Evolutionary conservation across 2,797 vertebrate species (phyloP), one percentile per base, ranked within the genome.

Genomic region (Dryobates pubescens): DNA sequence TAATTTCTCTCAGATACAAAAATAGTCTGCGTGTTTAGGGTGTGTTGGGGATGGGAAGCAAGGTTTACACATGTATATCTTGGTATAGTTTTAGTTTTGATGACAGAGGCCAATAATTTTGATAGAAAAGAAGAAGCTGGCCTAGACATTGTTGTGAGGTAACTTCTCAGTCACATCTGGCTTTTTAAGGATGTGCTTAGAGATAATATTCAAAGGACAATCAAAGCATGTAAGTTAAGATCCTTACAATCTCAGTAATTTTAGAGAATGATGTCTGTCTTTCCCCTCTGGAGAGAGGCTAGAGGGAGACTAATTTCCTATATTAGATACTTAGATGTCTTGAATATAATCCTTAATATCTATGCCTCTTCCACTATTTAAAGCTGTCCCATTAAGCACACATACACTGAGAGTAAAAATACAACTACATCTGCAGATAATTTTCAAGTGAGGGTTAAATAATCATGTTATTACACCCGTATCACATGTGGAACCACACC

Each of bases 1-100:
- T 58, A 6, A 19, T 57, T 19, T 29, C 6, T 63, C 53, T 74
- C 30, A 68, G 30, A 32, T 32, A 82, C 17, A 59, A 6, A 47
- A 68, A 47, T 24, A 58, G 4, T 6, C 56, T 58, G 36, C 12
- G 62, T 9, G 23, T 24, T 17, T 38, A 59, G 4, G 4, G 12
- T 63, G 29, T 10, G 27, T 16, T 23, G 22, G 5, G 19, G 47
- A 6, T 2, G 2, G 29, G 8, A 11, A 9, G 5, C 1, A 11
- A 10, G 26, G 7, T 74, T 67, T 23, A 30, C 2, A 0, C 1
- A 0, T 5, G 5, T 0, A 0, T 22, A 22, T 29, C 43, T 73
- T 62, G 8, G 49, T 29, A 22, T 11, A 54, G 23, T 51, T 7
- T 54, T 59, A 7, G 10, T 47, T 70, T 54, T 64, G 62, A 49